phyloP scores from a whole-genome alignment of 2,113 vertebrate genomes.

The Pterocles gutturalis region DNA sequence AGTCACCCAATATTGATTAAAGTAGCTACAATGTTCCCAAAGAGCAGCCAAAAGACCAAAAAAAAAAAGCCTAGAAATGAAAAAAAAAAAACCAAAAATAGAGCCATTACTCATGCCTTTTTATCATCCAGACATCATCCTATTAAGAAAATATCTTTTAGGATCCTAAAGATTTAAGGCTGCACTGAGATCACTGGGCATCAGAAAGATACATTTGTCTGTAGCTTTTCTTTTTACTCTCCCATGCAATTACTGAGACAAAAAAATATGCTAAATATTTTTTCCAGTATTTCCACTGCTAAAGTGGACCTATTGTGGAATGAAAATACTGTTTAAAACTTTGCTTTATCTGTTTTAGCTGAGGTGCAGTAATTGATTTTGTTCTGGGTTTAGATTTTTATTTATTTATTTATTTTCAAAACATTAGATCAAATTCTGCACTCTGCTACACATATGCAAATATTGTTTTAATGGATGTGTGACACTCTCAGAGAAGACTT shows the following conservation, averaged over 20 bases:
- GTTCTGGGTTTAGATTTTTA: background rate
- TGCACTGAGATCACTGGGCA: background rate
- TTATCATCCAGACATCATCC: background rate
- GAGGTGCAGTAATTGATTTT: background rate
- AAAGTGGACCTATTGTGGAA: background rate
- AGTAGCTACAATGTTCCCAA: background rate
- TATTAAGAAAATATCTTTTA: background rate
- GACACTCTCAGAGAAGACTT: background rate
- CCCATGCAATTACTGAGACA: background rate
- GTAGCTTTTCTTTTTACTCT: background rate
- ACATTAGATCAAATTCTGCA: background rate
- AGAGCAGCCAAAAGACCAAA: background rate
- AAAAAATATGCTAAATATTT: background rate
- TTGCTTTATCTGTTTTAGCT: background rate
- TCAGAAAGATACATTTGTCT: background rate
- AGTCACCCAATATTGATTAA: background rate
- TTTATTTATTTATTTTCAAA: background rate
- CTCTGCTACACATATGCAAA: background rate
- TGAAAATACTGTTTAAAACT: background rate
- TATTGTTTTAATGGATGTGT: background rate
- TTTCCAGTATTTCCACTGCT: background rate
- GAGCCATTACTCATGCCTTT: background rate
- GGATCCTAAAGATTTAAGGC: background rate
- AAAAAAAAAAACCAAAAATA: background rate
- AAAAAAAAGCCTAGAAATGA: background rate